These are phyloP conservation scores for Acestrorhynchus altus DNA, from an alignment of 2,797 vertebrate genomes.

Conservation along the genomic window DNA sequence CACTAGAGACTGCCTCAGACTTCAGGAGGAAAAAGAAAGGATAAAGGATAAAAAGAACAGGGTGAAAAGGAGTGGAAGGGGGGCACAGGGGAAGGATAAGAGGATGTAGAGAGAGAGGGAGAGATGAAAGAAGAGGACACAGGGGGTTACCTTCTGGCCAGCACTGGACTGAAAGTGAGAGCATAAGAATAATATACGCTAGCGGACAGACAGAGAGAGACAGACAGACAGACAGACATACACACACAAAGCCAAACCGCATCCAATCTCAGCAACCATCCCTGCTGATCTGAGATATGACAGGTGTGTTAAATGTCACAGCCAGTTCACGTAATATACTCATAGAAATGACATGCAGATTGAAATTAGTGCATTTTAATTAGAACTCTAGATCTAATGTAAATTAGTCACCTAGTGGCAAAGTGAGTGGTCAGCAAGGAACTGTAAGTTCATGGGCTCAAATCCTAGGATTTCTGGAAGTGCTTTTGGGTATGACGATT, in stretches of 20 bases:
- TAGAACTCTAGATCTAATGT: no score
- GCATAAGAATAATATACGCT: no score
- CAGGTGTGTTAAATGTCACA: background rate
- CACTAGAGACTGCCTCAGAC: background rate
- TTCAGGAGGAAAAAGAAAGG: conserved; percentile 5
- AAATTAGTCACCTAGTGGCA: no score
- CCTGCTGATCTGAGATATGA: background rate
- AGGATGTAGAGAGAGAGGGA: background rate
- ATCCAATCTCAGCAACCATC: background rate
- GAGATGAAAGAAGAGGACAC: background rate
- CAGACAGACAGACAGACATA: no score
- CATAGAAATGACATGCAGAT: background rate
- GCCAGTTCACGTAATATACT: background rate
- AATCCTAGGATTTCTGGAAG: no score
- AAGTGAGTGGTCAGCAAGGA: no score
- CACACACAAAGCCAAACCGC: background rate
- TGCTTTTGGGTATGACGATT: no score
- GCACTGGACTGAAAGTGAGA: conserved; percentile 18
- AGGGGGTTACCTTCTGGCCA: conserved; percentile 44
- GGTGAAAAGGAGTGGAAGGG: background rate
- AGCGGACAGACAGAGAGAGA: background rate
- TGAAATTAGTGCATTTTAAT: no score
- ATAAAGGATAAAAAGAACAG: background rate
- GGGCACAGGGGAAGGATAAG: background rate
- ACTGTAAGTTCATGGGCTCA: no score